Percentiles rank a stretch among this genome's conserved stretches.
Evolutionary conservation across 2,797 vertebrate genomes (phyloP).

Genomic region (Echeneis naucrates): DNA sequence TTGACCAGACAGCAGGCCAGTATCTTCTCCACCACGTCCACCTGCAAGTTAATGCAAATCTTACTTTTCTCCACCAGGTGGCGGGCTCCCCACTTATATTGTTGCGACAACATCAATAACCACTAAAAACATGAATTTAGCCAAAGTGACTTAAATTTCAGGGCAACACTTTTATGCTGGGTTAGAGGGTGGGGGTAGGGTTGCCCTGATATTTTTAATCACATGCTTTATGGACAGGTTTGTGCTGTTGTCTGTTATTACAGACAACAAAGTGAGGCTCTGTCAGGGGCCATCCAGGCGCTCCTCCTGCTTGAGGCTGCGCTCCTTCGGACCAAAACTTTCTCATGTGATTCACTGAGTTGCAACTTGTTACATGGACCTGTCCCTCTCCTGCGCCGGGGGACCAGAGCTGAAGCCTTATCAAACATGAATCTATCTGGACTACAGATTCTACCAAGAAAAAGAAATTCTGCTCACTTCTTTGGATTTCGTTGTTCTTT

Average conservation of each 20-base stretch:
- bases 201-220: rapidly evolving
- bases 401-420: slow-evolving; percentile 33
- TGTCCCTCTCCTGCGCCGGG: slow-evolving; percentile 39
- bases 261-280: neutral
- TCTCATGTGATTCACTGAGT: slow-evolving; percentile 45
- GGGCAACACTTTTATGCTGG: rapidly evolving
- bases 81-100: slow-evolving; percentile 34
- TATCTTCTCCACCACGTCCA: neutral
- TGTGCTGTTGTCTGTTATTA: neutral
- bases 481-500: slow-evolving; percentile 13
- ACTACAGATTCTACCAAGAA: slow-evolving; percentile 4
- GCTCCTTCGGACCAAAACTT: slow-evolving; percentile 56
- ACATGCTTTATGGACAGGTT: neutral
- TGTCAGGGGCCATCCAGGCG: slow-evolving; percentile 4
- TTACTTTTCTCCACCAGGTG: slow-evolving; percentile 57
- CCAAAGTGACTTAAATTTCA: neutral
- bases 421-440: slow-evolving; percentile 56
- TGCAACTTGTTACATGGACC: slow-evolving; percentile 38
- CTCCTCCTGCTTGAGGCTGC: slow-evolving; percentile 51
- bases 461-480: neutral
- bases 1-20: neutral
- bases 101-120: neutral
- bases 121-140: neutral
- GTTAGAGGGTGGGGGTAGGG: too few species aligned
- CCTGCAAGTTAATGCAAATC: neutral